Evolutionary conservation across 2,797 vertebrate species (phyloP).

Genomic region (Scolopax bukidnonensis): DNA sequence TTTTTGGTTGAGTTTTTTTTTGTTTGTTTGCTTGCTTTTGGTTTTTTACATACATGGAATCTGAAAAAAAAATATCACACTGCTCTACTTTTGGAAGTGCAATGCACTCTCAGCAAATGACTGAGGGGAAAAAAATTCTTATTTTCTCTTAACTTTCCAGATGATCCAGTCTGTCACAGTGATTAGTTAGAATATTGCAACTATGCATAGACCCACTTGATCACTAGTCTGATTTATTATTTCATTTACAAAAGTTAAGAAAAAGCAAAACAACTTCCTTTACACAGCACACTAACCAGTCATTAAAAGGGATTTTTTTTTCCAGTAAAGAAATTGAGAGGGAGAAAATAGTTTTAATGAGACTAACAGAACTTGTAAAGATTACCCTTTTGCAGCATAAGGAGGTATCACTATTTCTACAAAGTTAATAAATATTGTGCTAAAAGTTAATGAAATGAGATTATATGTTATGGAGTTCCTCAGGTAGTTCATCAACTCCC

Average conservation of each 20-base stretch:
- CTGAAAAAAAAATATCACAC: neutral
- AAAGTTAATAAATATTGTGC: conserved; percentile 42
- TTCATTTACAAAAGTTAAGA: conserved; percentile 2
- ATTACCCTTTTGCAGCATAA: neutral
- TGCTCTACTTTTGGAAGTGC: neutral
- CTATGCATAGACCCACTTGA: conserved; percentile 34
- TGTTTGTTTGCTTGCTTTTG: neutral
- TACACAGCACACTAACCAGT: neutral
- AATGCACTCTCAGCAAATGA: neutral
- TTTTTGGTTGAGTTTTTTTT: neutral
- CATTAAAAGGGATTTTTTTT: neutral
- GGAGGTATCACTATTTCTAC: neutral
- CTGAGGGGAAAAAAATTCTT: neutral
- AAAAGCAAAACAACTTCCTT: neutral
- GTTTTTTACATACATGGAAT: neutral
- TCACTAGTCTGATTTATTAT: conserved; percentile 40
- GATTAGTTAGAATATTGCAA: conserved; percentile 15
- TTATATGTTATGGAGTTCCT: neutral
- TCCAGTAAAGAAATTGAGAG: conserved; percentile 2
- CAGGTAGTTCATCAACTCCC: conserved; percentile 29
- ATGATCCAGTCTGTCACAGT: conserved; percentile 30
- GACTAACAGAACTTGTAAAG: neutral
- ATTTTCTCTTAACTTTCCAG: conserved; percentile 1
- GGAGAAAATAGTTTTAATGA: neutral
- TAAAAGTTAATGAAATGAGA: conserved; percentile 28